Conservation (phyloP, 2,888 invertebrate species). For the Agrypnus murinus region DNA sequence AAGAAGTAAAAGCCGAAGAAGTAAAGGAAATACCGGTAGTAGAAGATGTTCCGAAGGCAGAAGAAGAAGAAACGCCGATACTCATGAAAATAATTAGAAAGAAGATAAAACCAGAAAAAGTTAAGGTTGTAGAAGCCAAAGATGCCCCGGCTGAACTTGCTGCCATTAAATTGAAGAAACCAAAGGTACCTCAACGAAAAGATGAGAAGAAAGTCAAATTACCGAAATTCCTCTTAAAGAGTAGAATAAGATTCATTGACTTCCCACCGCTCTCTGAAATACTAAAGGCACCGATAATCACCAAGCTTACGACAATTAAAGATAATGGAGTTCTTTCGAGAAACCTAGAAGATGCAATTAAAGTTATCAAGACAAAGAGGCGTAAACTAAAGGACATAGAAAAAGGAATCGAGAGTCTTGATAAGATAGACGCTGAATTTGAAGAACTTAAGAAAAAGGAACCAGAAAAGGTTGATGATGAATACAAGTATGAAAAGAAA, state of each 20-base stretch:
- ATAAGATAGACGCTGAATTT: conserved; percentile 64
- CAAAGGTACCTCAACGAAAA: conserved; percentile 64
- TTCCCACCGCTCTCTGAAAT: conserved; percentile 74
- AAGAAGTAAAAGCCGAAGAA: conserved; percentile 33
- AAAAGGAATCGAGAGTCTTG: conserved; percentile 73
- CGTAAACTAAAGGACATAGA: conserved; percentile 68
- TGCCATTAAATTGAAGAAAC: conserved; percentile 68
- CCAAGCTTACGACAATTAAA: conserved; percentile 72
- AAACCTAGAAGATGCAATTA: conserved; percentile 78
- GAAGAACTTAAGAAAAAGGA: conserved; percentile 71
- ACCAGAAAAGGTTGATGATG: conserved; percentile 58
- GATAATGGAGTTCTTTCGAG: conserved; percentile 81
- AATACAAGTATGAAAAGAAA: conserved; percentile 60
- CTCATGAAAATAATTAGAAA: conserved; percentile 76
- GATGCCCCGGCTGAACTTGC: conserved; percentile 61
- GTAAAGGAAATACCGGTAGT: conserved; percentile 23
- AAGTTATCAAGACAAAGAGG: conserved; percentile 75
- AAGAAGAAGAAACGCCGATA: conserved; percentile 53
- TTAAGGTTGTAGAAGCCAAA: conserved; percentile 42
- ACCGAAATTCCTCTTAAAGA: conserved; percentile 72
- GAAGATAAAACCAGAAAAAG: conserved; percentile 72
- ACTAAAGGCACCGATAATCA: conserved; percentile 60
- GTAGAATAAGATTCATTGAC: conserved; percentile 72
- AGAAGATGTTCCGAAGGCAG: conserved; percentile 24
- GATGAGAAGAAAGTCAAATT: conserved; percentile 65